Base-by-base conservation (phyloP, 2,797 vertebrate genomes). In the Pelobates cultripes region DNA sequence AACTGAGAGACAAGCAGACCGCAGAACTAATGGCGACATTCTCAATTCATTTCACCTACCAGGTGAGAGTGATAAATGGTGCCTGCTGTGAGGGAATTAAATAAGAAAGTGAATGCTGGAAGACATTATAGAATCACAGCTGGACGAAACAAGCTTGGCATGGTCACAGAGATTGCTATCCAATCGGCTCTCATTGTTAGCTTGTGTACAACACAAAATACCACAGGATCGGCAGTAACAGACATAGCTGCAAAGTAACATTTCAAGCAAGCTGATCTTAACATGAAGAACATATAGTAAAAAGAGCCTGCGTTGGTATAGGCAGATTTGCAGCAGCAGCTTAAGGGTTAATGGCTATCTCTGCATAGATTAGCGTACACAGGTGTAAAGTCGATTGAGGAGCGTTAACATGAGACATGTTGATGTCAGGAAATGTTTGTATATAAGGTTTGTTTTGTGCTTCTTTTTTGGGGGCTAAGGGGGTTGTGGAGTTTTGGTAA, bases 71-170 rank as follows among this genome's bases (percentile, higher is more conserved):
- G 77, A 57, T 17, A 73, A 67, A 47, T 51, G 14, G 12, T 17
- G 14, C 64, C 75, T 61, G 70, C 75, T 74, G 75, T 57, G 75
- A 68, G 10, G 15, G 43, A 83, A 74, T 78, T 68, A 61, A 68
- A 66, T 68, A 45, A 74, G 51, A 73, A 53, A 77, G 75, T 47
- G 61, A 57, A 66, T 55, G 42, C 69, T 69, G 61, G 43, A 82
- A 43, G 43, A 68, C 67, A 77, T 61, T 73, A 73, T n/a, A 73
- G 70, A 6, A 78, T 69, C 70, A 60, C 70, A 78, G 61, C 44
- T 17, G 60, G 64, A n/a, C 10, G 44, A 61, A 14, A 72, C 28
- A 68, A 77, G 69, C 42, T 14, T 63, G 40, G 44, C 61, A 44
- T 72, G 68, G 43, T 55, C 44, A 15, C 28, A 66, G 43, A 12